Percentiles rank a stretch among this genome's conserved stretches.
phyloP scores from a whole-genome alignment of 2,888 invertebrate species.

The Drosophila setosimentum region DNA sequence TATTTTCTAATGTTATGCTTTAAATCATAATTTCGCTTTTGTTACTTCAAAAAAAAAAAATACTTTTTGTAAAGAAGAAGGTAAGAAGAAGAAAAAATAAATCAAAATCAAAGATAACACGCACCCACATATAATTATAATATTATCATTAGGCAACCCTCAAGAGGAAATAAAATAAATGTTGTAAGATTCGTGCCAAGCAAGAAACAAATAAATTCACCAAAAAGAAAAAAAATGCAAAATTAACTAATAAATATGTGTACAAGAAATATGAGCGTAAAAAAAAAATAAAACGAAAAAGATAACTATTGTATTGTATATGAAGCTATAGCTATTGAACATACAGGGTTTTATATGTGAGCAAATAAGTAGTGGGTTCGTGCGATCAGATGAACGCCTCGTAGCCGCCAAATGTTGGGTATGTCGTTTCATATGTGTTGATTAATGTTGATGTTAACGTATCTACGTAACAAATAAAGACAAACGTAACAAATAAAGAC shows the following conservation, averaged over 20 bases:
- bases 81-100: slow-evolving; percentile 41
- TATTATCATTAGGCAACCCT: slow-evolving; percentile 56
- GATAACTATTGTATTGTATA: slow-evolving; percentile 58
- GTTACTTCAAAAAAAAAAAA: slow-evolving; percentile 31
- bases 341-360: slow-evolving; percentile 81
- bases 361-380: slow-evolving; percentile 64
- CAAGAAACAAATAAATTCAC: slow-evolving; percentile 40
- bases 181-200: slow-evolving; percentile 60
- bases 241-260: slow-evolving; percentile 38
- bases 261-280: slow-evolving; percentile 33
- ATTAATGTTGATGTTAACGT: slow-evolving; percentile 52
- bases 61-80: slow-evolving; percentile 28
- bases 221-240: slow-evolving; percentile 11
- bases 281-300: background rate
- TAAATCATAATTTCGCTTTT: slow-evolving; percentile 42
- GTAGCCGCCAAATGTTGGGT: slow-evolving; percentile 50
- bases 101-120: slow-evolving; percentile 65
- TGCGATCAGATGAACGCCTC: slow-evolving; percentile 39
- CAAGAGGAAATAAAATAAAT: slow-evolving; percentile 56
- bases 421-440: slow-evolving; percentile 53
- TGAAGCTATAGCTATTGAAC: slow-evolving; percentile 78
- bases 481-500: too few relatives aligned
- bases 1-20: slow-evolving; percentile 58
- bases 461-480: slow-evolving; percentile 31
- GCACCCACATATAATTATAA: slow-evolving; percentile 60